A percentile compares a stretch with the other conserved stretches of the same genome.
These are phyloP conservation scores for Cydia pomonella DNA, from an alignment of 1,140 invertebrate genomes.

Conservation along the genomic window DNA sequence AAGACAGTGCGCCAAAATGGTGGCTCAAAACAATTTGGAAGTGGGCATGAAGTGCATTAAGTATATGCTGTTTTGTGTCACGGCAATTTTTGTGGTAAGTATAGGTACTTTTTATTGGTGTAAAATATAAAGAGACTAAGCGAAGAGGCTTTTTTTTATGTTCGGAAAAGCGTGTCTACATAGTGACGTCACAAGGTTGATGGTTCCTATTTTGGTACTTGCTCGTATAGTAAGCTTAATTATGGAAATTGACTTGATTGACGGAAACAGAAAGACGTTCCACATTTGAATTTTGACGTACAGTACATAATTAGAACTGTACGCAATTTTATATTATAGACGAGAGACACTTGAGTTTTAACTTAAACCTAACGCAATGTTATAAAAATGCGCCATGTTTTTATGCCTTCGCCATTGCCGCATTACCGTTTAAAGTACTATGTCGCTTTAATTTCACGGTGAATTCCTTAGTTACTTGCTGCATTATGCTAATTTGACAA, in stretches of 20 bases:
- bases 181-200: conserved; percentile 22
- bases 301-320: not conserved
- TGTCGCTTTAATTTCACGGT: not conserved
- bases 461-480: conserved; percentile 9
- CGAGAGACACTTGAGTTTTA: too few species aligned
- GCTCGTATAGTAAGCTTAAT: not conserved
- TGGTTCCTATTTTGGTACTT: not conserved
- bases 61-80: conserved; percentile 90
- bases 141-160: not conserved
- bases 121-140: not conserved
- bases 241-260: not conserved
- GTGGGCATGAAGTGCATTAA: conserved; percentile 90
- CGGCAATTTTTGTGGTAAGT: conserved; percentile 93
- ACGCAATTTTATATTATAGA: not conserved
- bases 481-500: conserved; percentile 19
- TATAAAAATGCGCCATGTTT: not conserved
- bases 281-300: not conserved
- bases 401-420: not conserved
- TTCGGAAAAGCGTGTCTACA: not conserved
- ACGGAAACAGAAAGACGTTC: not conserved
- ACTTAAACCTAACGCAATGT: not conserved
- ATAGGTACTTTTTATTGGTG: conserved; percentile 35
- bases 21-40: conserved; percentile 83
- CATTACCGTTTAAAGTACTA: not conserved
- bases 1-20: conserved; percentile 34